Base-by-base conservation (phyloP, 2,797 vertebrate species). In the Eleutherodactylus coqui region DNA sequence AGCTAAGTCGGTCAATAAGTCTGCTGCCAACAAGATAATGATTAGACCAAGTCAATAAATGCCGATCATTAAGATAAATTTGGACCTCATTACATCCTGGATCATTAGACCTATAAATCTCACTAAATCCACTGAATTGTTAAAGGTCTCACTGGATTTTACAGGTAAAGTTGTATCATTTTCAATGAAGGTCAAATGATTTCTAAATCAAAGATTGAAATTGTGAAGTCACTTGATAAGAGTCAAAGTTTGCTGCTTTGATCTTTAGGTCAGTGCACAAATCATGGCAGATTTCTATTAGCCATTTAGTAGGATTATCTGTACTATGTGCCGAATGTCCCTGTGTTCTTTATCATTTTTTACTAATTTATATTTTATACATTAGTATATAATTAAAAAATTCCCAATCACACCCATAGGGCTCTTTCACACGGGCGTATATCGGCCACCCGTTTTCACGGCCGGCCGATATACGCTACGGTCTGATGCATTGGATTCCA, bases 31-130 rank as follows among this genome's bases (percentile, higher is more conserved):
- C 32, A 58, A 55, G 29, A 78, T 78, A 78, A 38, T 58, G 51
- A 78, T 78, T 78, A 58, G 51, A 78, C 9, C 53, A 38, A 78
- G 53, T 78, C 51, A 78, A 78, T 78, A 16, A 58, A 78, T 38
- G 58, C 75, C 41, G 75, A 78, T 78, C 75, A 55, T 78, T 78
- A 38, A 32, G 75, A 78, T 78, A 55, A 55, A 58, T 53, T 78
- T 73, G 70, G 70, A 43, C 70, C 34, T 78, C 51, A 78, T 58
- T 36, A 77, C 75, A 77, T n/a, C 47, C 49, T 53, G 75, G n/a
- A 78, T 78, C 75, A 78, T 55, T 78, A 58, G 36, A 58, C 49
- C 75, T 58, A 38, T 78, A 78, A 78, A 78, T 55, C 49, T 34
- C 51, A 14, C 29, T 78, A 55, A 58, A 55, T 78, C 49, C 75